Conservation (phyloP, 1,140 invertebrate genomes). For the Prorops nasuta region DNA sequence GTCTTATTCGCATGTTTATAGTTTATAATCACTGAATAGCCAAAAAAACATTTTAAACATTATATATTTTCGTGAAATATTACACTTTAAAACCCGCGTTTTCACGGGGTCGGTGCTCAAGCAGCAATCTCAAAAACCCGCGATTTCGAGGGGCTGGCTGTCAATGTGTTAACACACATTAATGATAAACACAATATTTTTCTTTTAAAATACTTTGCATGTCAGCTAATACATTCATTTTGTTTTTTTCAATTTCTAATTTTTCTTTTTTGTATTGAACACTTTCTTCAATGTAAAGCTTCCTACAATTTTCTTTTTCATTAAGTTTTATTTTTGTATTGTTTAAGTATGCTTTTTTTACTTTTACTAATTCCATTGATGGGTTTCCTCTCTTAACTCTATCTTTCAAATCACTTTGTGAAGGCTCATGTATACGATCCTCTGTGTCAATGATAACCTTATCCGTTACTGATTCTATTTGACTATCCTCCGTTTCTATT, state of each 20-base stretch:
- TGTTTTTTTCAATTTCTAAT: slow-evolving; percentile 1
- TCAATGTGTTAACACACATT: background rate
- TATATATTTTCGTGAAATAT: background rate
- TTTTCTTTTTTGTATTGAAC: slow-evolving; percentile 3
- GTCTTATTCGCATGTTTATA: background rate
- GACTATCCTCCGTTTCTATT: too few relatives aligned
- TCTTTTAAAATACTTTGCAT: too few relatives aligned
- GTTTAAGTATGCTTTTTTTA: too few relatives aligned
- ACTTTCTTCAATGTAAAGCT: background rate
- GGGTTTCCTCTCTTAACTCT: too few relatives aligned
- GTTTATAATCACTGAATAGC: too few relatives aligned
- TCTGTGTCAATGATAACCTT: too few relatives aligned
- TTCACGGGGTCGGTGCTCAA: background rate
- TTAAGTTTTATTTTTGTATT: background rate
- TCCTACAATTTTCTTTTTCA: background rate
- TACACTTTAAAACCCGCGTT: background rate
- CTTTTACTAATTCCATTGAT: too few relatives aligned
- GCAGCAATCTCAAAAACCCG: background rate
- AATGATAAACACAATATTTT: background rate
- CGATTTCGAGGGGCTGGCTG: background rate
- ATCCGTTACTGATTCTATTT: too few relatives aligned
- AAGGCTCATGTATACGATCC: too few relatives aligned
- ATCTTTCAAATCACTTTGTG: too few relatives aligned
- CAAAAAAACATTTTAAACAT: background rate
- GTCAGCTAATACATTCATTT: background rate